Evolutionary conservation across 2,113 vertebrate genomes (phyloP).

Genomic region (Neogale vison): DNA sequence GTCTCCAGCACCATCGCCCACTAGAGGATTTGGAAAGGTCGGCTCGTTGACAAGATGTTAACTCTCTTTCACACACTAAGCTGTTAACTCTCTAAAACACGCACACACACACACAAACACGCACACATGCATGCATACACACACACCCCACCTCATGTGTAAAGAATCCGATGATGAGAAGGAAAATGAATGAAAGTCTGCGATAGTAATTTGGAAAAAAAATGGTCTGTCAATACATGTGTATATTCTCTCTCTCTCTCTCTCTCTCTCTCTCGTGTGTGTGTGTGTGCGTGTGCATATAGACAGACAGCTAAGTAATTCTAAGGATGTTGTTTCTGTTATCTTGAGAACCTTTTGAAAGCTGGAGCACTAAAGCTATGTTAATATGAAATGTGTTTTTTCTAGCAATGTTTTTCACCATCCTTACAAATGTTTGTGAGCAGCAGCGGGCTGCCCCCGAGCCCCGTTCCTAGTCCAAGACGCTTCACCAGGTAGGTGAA

Average conservation of each 20-base stretch:
- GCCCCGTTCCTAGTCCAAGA: slow-evolving; percentile 92
- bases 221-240: not conserved
- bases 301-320: not conserved
- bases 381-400: slow-evolving; percentile 54
- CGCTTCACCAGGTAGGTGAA: slow-evolving; percentile 90
- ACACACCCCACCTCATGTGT: not conserved
- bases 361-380: slow-evolving; percentile 17
- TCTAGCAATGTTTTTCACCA: slow-evolving; percentile 95
- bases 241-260: not conserved
- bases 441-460: slow-evolving; percentile 95
- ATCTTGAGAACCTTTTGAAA: slow-evolving; percentile 53
- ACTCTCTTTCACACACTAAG: not conserved
- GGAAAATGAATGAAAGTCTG: slow-evolving; percentile 18
- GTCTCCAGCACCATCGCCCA: slow-evolving; percentile 97
- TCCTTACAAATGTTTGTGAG: slow-evolving; percentile 97
- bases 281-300: no score
- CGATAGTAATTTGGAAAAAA: slow-evolving; percentile 7
- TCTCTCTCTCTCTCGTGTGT: not conserved
- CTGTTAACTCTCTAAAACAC: not conserved
- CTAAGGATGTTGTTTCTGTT: slow-evolving; percentile 11
- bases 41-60: slow-evolving; percentile 26
- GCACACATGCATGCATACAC: rapidly evolving
- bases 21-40: slow-evolving; percentile 97
- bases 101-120: rapidly evolving
- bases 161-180: not conserved